Evolutionary conservation across 2,888 invertebrate genomes (phyloP).

Genomic region (Branchellion lobata): DNA sequence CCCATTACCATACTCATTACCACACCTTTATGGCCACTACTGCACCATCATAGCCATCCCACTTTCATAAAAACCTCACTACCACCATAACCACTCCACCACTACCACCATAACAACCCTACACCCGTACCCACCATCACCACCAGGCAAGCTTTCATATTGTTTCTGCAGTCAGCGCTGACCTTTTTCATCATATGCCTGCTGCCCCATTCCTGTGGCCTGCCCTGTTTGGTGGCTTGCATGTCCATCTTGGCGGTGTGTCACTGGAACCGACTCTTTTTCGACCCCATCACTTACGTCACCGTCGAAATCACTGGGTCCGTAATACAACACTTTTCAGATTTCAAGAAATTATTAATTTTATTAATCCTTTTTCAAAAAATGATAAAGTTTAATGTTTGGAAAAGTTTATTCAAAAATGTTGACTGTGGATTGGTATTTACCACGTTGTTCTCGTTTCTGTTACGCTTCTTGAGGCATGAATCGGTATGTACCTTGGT

Average conservation of each 20-base stretch:
- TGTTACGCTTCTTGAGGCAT: too few species aligned
- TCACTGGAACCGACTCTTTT: not conserved
- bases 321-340: not conserved
- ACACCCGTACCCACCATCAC: not conserved
- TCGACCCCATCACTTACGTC: not conserved
- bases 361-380: not conserved
- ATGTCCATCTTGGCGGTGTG: not conserved
- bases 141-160: not conserved
- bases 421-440: not conserved
- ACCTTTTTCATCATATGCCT: not conserved
- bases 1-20: too few species aligned
- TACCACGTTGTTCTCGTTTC: not conserved
- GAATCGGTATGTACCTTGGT: too few species aligned
- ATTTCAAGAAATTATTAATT: not conserved
- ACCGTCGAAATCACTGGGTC: not conserved
- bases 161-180: not conserved
- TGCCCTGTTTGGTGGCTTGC: not conserved
- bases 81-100: too few species aligned
- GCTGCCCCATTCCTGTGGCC: not conserved
- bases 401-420: too few species aligned
- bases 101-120: too few species aligned
- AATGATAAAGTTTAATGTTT: too few species aligned
- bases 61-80: too few species aligned
- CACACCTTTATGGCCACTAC: too few species aligned
- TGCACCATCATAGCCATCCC: too few species aligned